Conservation (phyloP, 2,797 vertebrate species). For the Cryptoblepharus egeriae region DNA sequence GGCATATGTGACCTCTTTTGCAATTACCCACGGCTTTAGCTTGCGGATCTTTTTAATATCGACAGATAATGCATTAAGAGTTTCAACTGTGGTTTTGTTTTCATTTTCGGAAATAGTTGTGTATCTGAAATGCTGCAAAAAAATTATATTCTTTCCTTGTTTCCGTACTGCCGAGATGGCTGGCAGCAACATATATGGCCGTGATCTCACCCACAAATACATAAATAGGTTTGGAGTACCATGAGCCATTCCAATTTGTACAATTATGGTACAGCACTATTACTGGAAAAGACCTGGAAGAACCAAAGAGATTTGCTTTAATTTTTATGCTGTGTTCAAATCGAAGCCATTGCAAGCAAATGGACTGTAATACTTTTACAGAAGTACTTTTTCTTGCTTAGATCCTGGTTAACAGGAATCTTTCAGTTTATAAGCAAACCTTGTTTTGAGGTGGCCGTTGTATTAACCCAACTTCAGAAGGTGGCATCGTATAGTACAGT, state of each 20-base stretch:
- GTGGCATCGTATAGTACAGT: neutral
- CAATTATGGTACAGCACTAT: constrained; percentile 12
- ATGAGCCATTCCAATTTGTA: neutral
- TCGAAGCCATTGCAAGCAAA: neutral
- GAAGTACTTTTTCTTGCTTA: neutral
- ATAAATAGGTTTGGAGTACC: constrained; percentile 2
- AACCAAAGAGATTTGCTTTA: constrained; percentile 35
- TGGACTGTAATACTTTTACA: neutral
- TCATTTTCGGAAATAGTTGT: constrained; percentile 72
- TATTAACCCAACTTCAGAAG: too few relatives aligned
- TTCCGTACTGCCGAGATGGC: constrained; percentile 19
- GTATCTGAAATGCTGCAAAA: constrained; percentile 29
- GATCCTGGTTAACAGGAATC: neutral
- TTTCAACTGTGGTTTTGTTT: constrained; percentile 83
- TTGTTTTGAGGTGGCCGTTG: neutral
- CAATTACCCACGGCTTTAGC: constrained; percentile 89
- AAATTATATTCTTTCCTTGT: constrained; percentile 16
- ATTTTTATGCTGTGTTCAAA: neutral
- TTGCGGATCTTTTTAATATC: constrained; percentile 88
- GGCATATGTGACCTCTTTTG: constrained; percentile 82
- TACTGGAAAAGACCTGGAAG: constrained; percentile 25
- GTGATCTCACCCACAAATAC: constrained; percentile 51
- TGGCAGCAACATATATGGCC: neutral
- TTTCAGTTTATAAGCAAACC: neutral
- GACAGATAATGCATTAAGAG: constrained; percentile 83